Base-by-base conservation (phyloP, 2,113 vertebrate genomes). In the Urocolius indicus region DNA sequence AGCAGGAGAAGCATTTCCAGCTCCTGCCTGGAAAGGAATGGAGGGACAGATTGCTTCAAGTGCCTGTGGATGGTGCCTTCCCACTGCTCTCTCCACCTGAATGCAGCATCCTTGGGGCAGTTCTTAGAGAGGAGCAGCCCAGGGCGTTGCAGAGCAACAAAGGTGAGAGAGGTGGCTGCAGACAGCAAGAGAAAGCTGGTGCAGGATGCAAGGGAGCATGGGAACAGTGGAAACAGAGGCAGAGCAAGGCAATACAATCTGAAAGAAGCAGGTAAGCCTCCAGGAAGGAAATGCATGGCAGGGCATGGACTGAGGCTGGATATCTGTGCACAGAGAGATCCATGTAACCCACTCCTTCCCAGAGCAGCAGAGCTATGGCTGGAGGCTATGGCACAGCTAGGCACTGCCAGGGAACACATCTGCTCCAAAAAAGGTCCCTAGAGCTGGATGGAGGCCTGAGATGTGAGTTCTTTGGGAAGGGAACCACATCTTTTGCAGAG, bases 131-230 rank as follows among this genome's bases (percentile, higher is more conserved):
- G 21, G 78, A 65, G 24, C 54, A 59, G 45, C 14, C 18, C 63
- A 16, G 0, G 1, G 23, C 13, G 34, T 62, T 45, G 1, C 32
- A 24, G 0, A 69, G 55, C 45, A 36, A 10, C 29, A 27, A 61
- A 48, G 66, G 32, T 30, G 41, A 57, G 51, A 58, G 26, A 77
- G 22, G 34, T 21, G 38, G 54, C 63, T 77, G 66, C 34, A 67
- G 67, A 29, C 23, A 21, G 3, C 0, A 3, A 55, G 10, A 1
- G n/a, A 84, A 84, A 77, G 13, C 0, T 2, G 48, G 30, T 0
- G 5, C 54, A 82, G 73, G 19, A 66, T 36, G 38, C 55, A 48
- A 51, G 15, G 16, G 17, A 52, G 26, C 18, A 13, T 3, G 1
- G 2, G 26, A 68, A 65, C 18, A 32, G 1, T 29, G 24, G 41